Percentiles rank a stretch among this genome's conserved stretches.
Evolutionary conservation across 2,888 invertebrate genomes (phyloP).

Genomic region (Arctia plantaginis): DNA sequence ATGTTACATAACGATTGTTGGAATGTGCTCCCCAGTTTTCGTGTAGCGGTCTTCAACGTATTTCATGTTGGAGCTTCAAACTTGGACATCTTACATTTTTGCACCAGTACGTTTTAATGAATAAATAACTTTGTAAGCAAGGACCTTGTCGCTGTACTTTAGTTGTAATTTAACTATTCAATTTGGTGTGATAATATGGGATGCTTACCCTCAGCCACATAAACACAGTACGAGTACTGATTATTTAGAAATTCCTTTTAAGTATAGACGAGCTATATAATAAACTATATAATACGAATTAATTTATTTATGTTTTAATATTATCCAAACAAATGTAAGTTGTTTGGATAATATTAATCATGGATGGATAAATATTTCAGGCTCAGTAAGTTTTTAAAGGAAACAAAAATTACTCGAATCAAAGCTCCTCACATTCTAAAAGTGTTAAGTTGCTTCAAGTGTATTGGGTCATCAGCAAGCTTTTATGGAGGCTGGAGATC

Average conservation of each 20-base stretch:
- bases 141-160: slow-evolving; percentile 39
- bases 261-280: background rate
- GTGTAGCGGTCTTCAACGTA: slow-evolving; percentile 52
- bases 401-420: no score
- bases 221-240: slow-evolving; percentile 20
- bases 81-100: slow-evolving; percentile 46
- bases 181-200: slow-evolving; percentile 33
- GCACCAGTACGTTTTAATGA: slow-evolving; percentile 52
- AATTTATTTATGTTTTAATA: background rate
- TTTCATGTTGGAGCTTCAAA: slow-evolving; percentile 54
- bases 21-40: slow-evolving; percentile 62
- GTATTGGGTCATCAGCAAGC: no score
- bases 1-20: slow-evolving; percentile 70
- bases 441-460: no score
- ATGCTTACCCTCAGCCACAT: background rate
- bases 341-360: no score
- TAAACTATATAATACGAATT: no score
- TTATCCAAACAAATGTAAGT: background rate
- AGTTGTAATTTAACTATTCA: slow-evolving; percentile 46
- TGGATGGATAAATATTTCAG: no score
- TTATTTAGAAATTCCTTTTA: slow-evolving; percentile 10
- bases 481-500: no score
- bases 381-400: no score
- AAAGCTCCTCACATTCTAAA: no score
- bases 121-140: slow-evolving; percentile 44